phyloP scores from a whole-genome alignment of 2,888 invertebrate species.

The Phalangium opilio region DNA sequence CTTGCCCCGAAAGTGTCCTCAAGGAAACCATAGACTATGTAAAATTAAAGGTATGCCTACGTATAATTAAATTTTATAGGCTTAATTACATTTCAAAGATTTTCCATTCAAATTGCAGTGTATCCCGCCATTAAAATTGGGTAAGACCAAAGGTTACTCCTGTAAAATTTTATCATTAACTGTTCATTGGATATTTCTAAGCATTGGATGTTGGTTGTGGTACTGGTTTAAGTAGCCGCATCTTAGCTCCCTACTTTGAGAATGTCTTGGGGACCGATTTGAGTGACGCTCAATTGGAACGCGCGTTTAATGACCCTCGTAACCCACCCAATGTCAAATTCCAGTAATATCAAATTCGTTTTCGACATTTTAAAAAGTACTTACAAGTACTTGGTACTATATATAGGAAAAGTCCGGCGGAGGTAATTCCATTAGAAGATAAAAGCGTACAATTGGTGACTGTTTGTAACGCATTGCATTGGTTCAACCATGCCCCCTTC shows the following conservation, averaged over 20 bases:
- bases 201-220: constrained; percentile 39
- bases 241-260: constrained; percentile 31
- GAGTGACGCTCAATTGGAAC: constrained; percentile 30
- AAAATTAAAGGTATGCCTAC: constrained; percentile 9
- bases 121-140: no score
- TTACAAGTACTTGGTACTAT: constrained; percentile 1
- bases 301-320: constrained; percentile 26
- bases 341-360: no score
- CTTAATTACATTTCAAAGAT: background rate
- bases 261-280: constrained; percentile 34
- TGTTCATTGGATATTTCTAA: constrained; percentile 16
- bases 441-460: constrained; percentile 29
- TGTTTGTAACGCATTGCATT: constrained; percentile 34
- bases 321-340: no score
- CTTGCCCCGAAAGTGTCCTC: constrained; percentile 5
- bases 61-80: no score
- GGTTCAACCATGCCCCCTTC: constrained; percentile 33
- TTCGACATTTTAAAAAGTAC: no score
- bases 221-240: constrained; percentile 34
- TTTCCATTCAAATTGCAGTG: no score
- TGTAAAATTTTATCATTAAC: constrained; percentile 3
- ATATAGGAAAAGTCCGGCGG: constrained; percentile 30
- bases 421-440: constrained; percentile 17
- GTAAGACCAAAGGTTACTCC: no score
- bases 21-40: constrained; percentile 6